Percentiles rank a stretch among this genome's conserved stretches.
Evolutionary conservation across 35 echinoderm and acorn worm genomes (phyloP).

Genomic region (Hemicentrotus pulcherrimus): DNA sequence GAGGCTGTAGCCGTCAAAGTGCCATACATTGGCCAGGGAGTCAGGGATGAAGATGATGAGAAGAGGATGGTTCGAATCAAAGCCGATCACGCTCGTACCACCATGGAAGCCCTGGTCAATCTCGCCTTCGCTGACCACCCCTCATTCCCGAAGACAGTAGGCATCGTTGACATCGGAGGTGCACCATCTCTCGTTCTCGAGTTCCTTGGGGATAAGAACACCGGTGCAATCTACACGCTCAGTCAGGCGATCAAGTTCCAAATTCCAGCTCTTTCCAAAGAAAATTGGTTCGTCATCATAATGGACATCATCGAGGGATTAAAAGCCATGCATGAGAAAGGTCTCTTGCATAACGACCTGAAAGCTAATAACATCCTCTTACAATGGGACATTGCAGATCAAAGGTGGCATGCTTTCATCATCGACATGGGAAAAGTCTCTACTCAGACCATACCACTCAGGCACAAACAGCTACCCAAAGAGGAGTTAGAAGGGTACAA

Average conservation of each 20-base stretch:
- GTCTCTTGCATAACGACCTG: conserved; percentile 33
- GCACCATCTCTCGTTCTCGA: background rate
- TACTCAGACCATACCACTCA: background rate
- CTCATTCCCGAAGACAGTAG: conserved; percentile 2
- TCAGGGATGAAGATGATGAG: background rate
- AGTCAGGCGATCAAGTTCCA: conserved; percentile 26
- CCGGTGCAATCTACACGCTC: background rate
- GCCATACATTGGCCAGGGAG: background rate
- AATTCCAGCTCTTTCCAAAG: background rate
- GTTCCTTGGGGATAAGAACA: background rate
- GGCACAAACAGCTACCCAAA: background rate
- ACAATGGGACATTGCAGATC: background rate
- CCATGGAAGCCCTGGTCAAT: conserved; percentile 3
- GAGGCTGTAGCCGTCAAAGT: conserved; percentile 2
- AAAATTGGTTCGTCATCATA: background rate
- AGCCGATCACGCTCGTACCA: background rate
- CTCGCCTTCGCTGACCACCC: background rate
- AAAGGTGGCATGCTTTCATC: conserved; percentile 33
- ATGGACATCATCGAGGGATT: conserved; percentile 26
- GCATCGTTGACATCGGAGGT: background rate
- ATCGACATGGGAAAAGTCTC: conserved; percentile 45
- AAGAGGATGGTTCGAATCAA: conserved; percentile 9
- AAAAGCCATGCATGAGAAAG: conserved; percentile 32
- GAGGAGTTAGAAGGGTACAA: conserved; percentile 37
- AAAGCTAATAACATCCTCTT: conserved; percentile 33